A percentile compares a stretch with the other conserved stretches of the same genome.
Conservation (phyloP, 2,888 invertebrate genomes). For the Isoperla grammatica region DNA sequence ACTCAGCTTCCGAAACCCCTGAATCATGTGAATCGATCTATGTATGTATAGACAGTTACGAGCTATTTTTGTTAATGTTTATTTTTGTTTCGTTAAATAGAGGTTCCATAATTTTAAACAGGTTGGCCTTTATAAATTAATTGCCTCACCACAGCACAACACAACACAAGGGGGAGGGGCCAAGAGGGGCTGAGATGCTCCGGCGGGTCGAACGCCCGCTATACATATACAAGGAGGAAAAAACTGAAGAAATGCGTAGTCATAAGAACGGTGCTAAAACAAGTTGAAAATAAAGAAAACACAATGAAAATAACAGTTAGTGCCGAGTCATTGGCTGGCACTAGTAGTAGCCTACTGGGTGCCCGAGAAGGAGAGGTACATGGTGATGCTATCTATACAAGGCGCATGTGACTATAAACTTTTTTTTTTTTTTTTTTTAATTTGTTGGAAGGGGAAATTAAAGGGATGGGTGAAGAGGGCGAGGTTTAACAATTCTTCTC, state of each 20-base stretch:
- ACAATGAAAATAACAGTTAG: background rate
- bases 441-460: too few relatives aligned
- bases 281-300: conserved; percentile 1
- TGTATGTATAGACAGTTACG: too few relatives aligned
- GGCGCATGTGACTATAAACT: too few relatives aligned
- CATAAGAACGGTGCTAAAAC: conserved; percentile 9
- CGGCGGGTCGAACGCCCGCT: background rate
- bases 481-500: too few relatives aligned
- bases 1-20: too few relatives aligned
- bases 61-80: too few relatives aligned
- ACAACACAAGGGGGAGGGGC: conserved; percentile 20
- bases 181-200: background rate
- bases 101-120: background rate
- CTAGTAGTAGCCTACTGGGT: background rate
- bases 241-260: background rate
- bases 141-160: conserved; percentile 21
- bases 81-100: too few relatives aligned
- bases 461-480: too few relatives aligned
- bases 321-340: background rate
- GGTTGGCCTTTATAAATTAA: conserved; percentile 16
- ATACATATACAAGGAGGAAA: background rate
- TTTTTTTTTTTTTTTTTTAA: too few relatives aligned
- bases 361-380: background rate
- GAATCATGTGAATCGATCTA: too few relatives aligned
- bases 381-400: too few relatives aligned